Evolutionary conservation across 2,113 vertebrate genomes (phyloP).

Genomic region (Morone chrysops): DNA sequence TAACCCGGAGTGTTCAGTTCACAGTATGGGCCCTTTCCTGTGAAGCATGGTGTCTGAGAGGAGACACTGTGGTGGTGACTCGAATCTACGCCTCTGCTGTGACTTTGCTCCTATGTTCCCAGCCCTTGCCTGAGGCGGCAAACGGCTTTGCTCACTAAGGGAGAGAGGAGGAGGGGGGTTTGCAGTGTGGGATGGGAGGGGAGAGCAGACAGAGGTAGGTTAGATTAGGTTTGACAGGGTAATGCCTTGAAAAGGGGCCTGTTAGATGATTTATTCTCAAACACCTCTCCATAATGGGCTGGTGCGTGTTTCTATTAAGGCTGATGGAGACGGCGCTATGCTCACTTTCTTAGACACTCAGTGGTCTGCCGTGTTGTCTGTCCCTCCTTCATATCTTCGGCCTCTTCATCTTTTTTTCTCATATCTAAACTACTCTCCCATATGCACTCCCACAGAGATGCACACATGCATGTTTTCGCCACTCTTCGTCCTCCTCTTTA

Average conservation of each 20-base stretch:
- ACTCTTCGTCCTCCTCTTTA: conserved; percentile 30
- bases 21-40: conserved; percentile 29
- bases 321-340: conserved; percentile 59
- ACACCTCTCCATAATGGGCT: conserved; percentile 73
- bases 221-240: conserved; percentile 82
- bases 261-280: conserved; percentile 83
- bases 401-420: conserved; percentile 54
- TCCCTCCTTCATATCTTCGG: conserved; percentile 54
- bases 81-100: conserved; percentile 64
- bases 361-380: conserved; percentile 46
- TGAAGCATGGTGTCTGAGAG: conserved; percentile 48
- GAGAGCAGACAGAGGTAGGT: conserved; percentile 71
- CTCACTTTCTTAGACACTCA: conserved; percentile 72
- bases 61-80: conserved; percentile 67
- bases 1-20: conserved; percentile 40
- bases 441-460: conserved; percentile 64
- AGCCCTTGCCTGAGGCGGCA: conserved; percentile 84
- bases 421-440: conserved; percentile 40
- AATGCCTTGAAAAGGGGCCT: conserved; percentile 79
- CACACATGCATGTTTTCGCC: conserved; percentile 45
- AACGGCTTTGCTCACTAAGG: conserved; percentile 78
- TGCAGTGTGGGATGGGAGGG: conserved; percentile 42
- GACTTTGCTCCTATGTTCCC: conserved; percentile 82
- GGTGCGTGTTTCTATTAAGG: conserved; percentile 76
- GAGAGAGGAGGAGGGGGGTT: conserved; percentile 40